phyloP scores from a whole-genome alignment of 2,888 invertebrate species.

The Frankliniella fusca region DNA sequence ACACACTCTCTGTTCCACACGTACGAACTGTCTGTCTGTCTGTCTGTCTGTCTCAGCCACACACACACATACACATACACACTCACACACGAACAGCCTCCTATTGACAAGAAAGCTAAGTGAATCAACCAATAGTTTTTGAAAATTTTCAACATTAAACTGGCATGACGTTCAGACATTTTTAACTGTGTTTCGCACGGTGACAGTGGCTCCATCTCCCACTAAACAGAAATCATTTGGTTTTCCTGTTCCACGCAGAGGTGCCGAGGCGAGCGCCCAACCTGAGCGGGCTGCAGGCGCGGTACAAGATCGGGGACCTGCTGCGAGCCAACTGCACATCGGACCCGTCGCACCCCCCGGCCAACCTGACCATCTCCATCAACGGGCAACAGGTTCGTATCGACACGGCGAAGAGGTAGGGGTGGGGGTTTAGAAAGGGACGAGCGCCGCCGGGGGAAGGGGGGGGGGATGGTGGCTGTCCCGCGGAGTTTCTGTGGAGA shows the following conservation, averaged over 20 bases:
- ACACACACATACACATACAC: not conserved
- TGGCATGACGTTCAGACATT: too few relatives aligned
- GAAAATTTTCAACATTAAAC: too few relatives aligned
- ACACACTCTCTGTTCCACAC: not conserved
- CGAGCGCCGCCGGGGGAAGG: not conserved
- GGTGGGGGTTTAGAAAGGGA: not conserved
- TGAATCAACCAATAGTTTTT: too few relatives aligned
- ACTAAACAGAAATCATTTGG: too few relatives aligned
- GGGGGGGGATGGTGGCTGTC: too few relatives aligned
- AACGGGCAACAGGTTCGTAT: not conserved
- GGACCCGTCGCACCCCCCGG: not conserved
- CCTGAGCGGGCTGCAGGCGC: not conserved
- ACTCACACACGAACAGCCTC: not conserved
- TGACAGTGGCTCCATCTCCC: too few relatives aligned
- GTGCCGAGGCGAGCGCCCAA: not conserved
- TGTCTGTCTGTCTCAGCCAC: not conserved
- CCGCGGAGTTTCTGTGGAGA: too few relatives aligned
- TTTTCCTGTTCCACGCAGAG: not conserved
- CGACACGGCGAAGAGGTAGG: not conserved
- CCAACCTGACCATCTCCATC: slow-evolving; percentile 8
- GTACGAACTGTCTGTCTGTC: too few relatives aligned
- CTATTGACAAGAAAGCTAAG: too few relatives aligned
- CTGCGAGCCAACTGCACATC: slow-evolving; percentile 1
- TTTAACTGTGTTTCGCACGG: too few relatives aligned
- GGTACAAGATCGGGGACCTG: not conserved